These are phyloP conservation scores for Nannobrachium achirus DNA, from an alignment of 2,113 vertebrate genomes.

Conservation along the genomic window DNA sequence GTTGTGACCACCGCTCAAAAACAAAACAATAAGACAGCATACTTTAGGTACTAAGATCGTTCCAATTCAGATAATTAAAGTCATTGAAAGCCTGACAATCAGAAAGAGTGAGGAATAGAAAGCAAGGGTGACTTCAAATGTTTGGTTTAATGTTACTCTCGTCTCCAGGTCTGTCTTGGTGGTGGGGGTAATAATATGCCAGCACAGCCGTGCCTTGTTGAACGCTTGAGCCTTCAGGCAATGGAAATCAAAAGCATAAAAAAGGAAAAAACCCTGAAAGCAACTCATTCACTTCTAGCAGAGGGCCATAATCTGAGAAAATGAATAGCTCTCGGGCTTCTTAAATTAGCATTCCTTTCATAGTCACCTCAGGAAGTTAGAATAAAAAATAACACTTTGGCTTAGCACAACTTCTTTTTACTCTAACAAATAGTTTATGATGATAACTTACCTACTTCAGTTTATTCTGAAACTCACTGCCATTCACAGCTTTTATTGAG, in stretches of 20 bases:
- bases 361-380: conserved; percentile 12
- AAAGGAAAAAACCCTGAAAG: conserved; percentile 16
- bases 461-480: background rate
- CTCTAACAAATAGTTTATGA: background rate
- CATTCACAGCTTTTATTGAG: no score
- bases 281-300: conserved; percentile 36
- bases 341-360: conserved; percentile 40
- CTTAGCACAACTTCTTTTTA: background rate
- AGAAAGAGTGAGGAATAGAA: conserved; percentile 39
- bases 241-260: conserved; percentile 35
- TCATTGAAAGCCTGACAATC: conserved; percentile 59
- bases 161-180: conserved; percentile 27
- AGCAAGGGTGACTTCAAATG: conserved; percentile 32
- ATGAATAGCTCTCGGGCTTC: conserved; percentile 39
- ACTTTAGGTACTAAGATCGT: conserved; percentile 62
- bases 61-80: conserved; percentile 68
- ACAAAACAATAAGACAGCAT: conserved; percentile 69
- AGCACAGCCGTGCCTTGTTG: conserved; percentile 20
- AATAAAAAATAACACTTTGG: conserved; percentile 15
- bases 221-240: conserved; percentile 20
- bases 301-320: conserved; percentile 36
- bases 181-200: conserved; percentile 43
- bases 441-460: background rate
- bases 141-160: conserved; percentile 51
- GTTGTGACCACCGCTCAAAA: no score